phyloP scores from a whole-genome alignment of 2,797 vertebrate species.

The Gymnodraco acuticeps region DNA sequence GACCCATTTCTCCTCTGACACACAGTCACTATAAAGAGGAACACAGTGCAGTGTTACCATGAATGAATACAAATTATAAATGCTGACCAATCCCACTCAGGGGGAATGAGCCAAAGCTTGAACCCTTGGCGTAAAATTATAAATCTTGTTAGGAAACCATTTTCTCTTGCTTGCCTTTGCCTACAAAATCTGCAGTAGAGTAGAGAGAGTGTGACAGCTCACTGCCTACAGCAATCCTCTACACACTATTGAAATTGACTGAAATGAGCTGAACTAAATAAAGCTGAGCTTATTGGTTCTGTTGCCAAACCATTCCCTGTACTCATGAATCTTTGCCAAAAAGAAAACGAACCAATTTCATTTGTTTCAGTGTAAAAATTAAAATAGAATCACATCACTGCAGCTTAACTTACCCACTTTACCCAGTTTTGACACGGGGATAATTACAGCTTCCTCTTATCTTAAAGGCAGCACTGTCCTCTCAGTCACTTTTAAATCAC shows the following conservation, averaged over 20 bases:
- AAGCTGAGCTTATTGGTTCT: conserved; percentile 53
- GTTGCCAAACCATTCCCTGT: conserved; percentile 34
- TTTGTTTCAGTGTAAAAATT: conserved; percentile 61
- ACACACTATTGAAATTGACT: conserved; percentile 53
- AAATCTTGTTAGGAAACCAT: conserved; percentile 68
- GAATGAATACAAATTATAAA: conserved; percentile 73
- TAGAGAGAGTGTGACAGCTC: conserved; percentile 58
- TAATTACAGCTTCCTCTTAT: conserved; percentile 64
- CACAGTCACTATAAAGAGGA: conserved; percentile 56
- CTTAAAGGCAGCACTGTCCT: conserved; percentile 67
- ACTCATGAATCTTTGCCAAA: conserved; percentile 42
- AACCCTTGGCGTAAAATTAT: conserved; percentile 69
- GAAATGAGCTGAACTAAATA: conserved; percentile 66
- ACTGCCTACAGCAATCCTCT: conserved; percentile 55
- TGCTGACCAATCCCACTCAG: conserved; percentile 68
- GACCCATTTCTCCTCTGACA: conserved; percentile 57
- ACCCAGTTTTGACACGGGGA: conserved; percentile 50
- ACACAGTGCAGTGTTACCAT: conserved; percentile 70
- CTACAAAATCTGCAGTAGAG: conserved; percentile 41
- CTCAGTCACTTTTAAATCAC: conserved; percentile 78
- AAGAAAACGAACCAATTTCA: conserved; percentile 30
- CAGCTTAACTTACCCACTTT: conserved; percentile 51
- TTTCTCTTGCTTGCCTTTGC: conserved; percentile 57
- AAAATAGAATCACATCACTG: conserved; percentile 60
- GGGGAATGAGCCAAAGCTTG: conserved; percentile 60